Base-by-base conservation (phyloP, 2,888 invertebrate genomes). In the Apocheima hispidaria region DNA sequence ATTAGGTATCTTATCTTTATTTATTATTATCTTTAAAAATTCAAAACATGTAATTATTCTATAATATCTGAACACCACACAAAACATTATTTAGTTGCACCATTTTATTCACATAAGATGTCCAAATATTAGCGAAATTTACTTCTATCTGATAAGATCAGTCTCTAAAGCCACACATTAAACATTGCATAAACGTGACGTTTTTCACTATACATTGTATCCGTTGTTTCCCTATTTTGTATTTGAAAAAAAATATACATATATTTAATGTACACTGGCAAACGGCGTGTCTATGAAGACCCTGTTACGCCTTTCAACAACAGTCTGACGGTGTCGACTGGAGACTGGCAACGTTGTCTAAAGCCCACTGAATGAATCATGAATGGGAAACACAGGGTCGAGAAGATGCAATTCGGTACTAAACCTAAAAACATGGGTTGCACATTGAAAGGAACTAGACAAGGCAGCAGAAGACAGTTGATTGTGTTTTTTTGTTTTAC, bases 81-180 rank as follows among this genome's bases (percentile, higher is more conserved):
- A 36, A 14, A 28, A 44, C 4, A 26, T 28, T 28, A 44, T 43
- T 50, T 41, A 2, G 35, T 36, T 43, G 28, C 41, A 56, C 40
- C 48, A 54, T 41, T 46, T 33, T 54, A 23, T 44, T 46, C 38
- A 41, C 48, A 30, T 43, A 41, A 49, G 16, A 35, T n/a, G 28
- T 36, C 28, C 49, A 56, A 55, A 46, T 51, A 49, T 56, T 56
- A 43, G 36, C 36, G 26, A 21, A 48, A 38, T 43, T 38, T 60
- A n/a, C 20, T 20, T 20, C 18, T 60, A 53, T 60, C 60, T 33
- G 49, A 54, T 60, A 55, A 40, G 10, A 18, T n/a, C 6, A 38
- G 6, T 21, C 26, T 26, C 26, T 40, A n/a, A 46, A 48, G 18
- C 28, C 18, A 6, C 36, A 48, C 14, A 49, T 49, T 23, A 51